Base-by-base conservation (phyloP, 1,140 invertebrate species). In the Eufriesea mexicana region DNA sequence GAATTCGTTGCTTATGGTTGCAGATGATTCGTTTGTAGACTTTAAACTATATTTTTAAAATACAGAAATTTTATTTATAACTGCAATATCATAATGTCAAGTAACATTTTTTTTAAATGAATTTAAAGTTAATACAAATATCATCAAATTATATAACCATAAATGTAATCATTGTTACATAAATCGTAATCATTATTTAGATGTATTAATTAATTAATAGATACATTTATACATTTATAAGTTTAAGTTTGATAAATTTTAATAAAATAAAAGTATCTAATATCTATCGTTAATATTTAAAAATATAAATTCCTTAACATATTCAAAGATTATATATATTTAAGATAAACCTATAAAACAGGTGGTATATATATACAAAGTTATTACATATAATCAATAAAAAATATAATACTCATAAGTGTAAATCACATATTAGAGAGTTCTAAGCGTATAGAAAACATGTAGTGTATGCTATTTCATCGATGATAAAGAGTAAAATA, bases 21-120 rank as follows among this genome's bases (percentile, higher is more conserved):
- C 35, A 28, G 25, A 42, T 72, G 25, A 9, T 72, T 72, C 25
- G 42, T 42, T 64, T 64, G 25, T 25, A 61, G 16, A 79, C 1
- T 76, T 64, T 8, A 64, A 51, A 79, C 14, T 16, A n/a, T 72
- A 55, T 8, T 57, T 57, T 16, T 28, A 54, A 35, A 72, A 55
- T 35, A 23, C 8, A 51, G 7, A 23, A 42, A 54, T 35, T 54
- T 35, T 35, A 35, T 49, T 72, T 49, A 7, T 72, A 72, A 55
- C 20, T n/a, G 12, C 28, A 28, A 28, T 10, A 23, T 6, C 23
- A 7, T 23, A 28, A 28, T 12, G 1, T n/a, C 23, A 55, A 55
- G 1, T 72, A n/a, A 42, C 5, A 35, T 16, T 23, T 1, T 10
- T 45, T 20, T 14, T 2, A 18, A 57, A 20, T 25, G 18, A 25